These are phyloP conservation scores for Rhea americana DNA, from an alignment of 2,113 vertebrate genomes.

Conservation along the genomic window DNA sequence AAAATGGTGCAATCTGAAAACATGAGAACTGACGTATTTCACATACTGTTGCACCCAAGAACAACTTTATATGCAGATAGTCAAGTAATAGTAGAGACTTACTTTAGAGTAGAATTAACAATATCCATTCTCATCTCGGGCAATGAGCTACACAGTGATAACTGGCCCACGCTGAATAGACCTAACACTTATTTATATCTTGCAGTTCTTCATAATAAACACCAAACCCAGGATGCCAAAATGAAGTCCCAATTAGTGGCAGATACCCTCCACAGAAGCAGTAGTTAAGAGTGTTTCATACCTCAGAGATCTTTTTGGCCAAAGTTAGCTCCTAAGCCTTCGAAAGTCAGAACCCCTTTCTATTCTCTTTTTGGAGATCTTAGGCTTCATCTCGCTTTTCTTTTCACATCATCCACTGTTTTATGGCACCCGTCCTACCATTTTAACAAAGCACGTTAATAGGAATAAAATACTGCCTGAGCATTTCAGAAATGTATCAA, in stretches of 20 bases:
- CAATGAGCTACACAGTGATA: background rate
- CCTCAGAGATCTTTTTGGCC: background rate
- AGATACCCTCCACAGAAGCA: background rate
- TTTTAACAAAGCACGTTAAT: background rate
- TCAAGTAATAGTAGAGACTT: background rate
- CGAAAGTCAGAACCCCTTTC: background rate
- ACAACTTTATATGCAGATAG: background rate
- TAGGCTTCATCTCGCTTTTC: background rate
- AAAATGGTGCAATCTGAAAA: background rate
- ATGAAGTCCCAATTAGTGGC: background rate
- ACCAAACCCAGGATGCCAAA: background rate
- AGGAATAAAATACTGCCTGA: background rate
- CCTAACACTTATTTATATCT: background rate
- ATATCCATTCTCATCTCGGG: background rate
- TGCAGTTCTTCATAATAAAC: background rate
- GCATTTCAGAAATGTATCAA: background rate
- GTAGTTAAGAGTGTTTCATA: background rate
- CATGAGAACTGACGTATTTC: background rate
- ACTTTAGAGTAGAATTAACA: background rate
- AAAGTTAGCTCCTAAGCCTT: background rate
- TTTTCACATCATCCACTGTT: background rate
- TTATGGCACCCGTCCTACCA: rapidly evolving
- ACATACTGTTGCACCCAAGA: background rate
- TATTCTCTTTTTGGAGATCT: background rate
- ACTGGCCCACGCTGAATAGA: background rate